Conservation (phyloP, 2,888 invertebrate species). For the Rhaphigaster nebulosa region DNA sequence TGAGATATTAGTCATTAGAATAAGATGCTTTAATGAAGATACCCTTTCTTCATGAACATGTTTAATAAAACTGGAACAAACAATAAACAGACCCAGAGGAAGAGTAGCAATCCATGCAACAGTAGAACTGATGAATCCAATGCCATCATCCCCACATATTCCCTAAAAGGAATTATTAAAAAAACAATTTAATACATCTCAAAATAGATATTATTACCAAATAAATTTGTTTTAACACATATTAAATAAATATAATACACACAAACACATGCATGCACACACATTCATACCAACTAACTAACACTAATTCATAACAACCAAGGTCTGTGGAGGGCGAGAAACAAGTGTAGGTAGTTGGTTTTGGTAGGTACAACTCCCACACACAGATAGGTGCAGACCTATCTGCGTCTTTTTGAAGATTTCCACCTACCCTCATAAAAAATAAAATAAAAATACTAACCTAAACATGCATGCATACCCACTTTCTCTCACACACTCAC, state of each 20-base stretch:
- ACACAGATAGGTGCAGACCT: too few relatives aligned
- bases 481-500: too few relatives aligned
- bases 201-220: not conserved
- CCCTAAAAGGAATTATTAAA: conserved; percentile 55
- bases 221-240: not conserved
- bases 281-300: too few relatives aligned
- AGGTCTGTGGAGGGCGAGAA: too few relatives aligned
- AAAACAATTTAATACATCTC: not conserved
- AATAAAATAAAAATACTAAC: too few relatives aligned
- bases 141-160: conserved; percentile 55
- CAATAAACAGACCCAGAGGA: conserved; percentile 68
- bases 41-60: conserved; percentile 77
- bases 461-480: too few relatives aligned
- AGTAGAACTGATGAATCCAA: conserved; percentile 33
- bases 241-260: not conserved
- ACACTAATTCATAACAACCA: too few relatives aligned
- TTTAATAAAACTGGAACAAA: conserved; percentile 72
- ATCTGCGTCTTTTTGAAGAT: too few relatives aligned
- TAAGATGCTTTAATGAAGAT: conserved; percentile 77
- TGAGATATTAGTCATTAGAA: conserved; percentile 77
- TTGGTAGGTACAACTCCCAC: too few relatives aligned
- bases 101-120: conserved; percentile 58
- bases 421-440: too few relatives aligned
- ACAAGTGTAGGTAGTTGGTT: too few relatives aligned
- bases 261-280: too few relatives aligned